Percentiles rank a stretch among this genome's conserved stretches.
Conservation (phyloP, 1,140 invertebrate species). For the Teleopsis dalmanni region DNA sequence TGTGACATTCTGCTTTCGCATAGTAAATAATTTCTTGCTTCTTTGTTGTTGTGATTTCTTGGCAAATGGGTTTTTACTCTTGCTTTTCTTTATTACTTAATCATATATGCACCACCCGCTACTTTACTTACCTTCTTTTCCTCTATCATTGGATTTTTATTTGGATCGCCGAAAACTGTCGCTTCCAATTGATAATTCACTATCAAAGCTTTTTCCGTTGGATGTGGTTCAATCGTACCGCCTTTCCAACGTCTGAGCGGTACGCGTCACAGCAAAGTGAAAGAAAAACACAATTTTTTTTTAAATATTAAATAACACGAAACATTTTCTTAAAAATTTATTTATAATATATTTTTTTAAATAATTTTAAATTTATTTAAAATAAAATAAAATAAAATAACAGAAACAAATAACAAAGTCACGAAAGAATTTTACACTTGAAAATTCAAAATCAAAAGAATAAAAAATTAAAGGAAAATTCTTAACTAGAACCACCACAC, state of each 20-base stretch:
- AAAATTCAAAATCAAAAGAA: background rate
- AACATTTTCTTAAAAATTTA: background rate
- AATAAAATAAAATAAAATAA: background rate
- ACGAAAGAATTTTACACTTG: background rate
- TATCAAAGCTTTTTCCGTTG: conserved; percentile 81
- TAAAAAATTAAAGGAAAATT: conserved; percentile 1
- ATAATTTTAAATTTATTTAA: background rate
- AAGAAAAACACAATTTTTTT: too few species aligned
- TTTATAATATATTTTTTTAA: background rate
- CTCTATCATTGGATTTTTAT: conserved; percentile 76
- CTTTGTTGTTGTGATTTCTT: too few species aligned
- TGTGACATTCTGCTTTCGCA: too few species aligned
- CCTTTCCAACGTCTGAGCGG: conserved; percentile 65
- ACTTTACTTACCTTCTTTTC: conserved; percentile 72
- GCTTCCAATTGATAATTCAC: conserved; percentile 86
- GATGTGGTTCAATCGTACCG: conserved; percentile 81
- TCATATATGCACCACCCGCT: too few species aligned
- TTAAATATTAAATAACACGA: too few species aligned
- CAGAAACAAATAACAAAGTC: background rate
- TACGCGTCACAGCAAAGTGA: too few species aligned
- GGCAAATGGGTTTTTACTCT: too few species aligned
- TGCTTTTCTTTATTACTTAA: too few species aligned
- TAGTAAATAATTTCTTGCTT: too few species aligned
- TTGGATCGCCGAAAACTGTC: conserved; percentile 69
- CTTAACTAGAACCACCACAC: too few species aligned